Evolutionary conservation across 2,888 invertebrate genomes (phyloP).

Genomic region (Trichopoda pennipes): DNA sequence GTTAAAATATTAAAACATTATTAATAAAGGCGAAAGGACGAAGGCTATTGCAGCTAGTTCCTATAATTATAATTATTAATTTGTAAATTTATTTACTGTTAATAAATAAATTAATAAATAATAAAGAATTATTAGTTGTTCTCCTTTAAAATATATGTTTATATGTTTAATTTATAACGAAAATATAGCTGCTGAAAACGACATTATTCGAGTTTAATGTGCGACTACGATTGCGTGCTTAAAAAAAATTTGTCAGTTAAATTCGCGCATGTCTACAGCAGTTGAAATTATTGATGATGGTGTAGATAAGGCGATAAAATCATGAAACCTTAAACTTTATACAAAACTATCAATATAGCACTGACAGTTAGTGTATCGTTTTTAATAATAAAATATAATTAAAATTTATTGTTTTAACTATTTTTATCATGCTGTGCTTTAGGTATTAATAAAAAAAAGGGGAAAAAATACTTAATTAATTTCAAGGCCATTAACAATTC

Average conservation of each 20-base stretch:
- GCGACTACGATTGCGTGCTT: slow-evolving; percentile 51
- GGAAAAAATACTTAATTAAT: neutral
- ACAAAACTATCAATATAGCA: slow-evolving; percentile 21
- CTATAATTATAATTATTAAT: too few relatives aligned
- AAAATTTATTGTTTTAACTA: slow-evolving; percentile 25
- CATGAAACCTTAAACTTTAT: slow-evolving; percentile 54
- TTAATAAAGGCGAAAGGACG: too few relatives aligned
- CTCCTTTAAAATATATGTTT: too few relatives aligned
- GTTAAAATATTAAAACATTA: too few relatives aligned
- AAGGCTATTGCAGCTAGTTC: too few relatives aligned
- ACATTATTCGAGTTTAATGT: slow-evolving; percentile 28
- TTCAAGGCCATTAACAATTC: slow-evolving; percentile 34
- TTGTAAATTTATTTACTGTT: too few relatives aligned
- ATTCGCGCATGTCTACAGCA: slow-evolving; percentile 37
- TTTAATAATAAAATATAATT: slow-evolving; percentile 42
- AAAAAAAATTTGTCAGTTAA: slow-evolving; percentile 45
- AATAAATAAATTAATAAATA: too few relatives aligned
- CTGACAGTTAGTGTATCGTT: slow-evolving; percentile 16
- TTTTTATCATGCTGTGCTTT: slow-evolving; percentile 39
- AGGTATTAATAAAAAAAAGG: neutral
- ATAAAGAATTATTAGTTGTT: too few relatives aligned
- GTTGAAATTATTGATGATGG: slow-evolving; percentile 46
- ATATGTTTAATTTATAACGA: too few relatives aligned
- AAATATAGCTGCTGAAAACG: neutral
- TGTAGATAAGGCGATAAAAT: slow-evolving; percentile 59